These are phyloP conservation scores for Ametastegia equiseti DNA, from an alignment of 2,888 invertebrate species.

Conservation along the genomic window DNA sequence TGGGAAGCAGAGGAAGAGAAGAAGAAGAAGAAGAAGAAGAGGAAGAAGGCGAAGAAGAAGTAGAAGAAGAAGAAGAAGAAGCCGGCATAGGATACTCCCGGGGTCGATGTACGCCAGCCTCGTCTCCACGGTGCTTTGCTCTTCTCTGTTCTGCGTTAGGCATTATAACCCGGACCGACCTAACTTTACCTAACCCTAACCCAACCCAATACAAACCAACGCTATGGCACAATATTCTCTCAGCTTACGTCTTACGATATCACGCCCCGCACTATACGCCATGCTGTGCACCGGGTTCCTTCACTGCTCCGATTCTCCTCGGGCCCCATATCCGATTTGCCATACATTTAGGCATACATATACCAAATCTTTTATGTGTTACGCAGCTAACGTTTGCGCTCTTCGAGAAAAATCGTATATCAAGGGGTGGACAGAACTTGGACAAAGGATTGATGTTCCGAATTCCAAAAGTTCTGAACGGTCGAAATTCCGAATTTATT, in stretches of 20 bases:
- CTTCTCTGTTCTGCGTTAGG: conserved; percentile 48
- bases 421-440: too few relatives aligned
- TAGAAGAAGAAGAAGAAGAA: too few relatives aligned
- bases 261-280: conserved; percentile 3
- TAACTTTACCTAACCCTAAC: conserved; percentile 31
- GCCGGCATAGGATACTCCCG: conserved; percentile 66
- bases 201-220: conserved; percentile 12
- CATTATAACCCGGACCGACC: conserved; percentile 33
- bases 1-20: too few relatives aligned
- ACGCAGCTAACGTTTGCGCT: too few relatives aligned
- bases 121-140: conserved; percentile 56
- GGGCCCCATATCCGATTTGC: neutral
- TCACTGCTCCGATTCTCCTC: neutral
- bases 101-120: conserved; percentile 68
- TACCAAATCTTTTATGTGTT: neutral
- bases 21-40: too few relatives aligned
- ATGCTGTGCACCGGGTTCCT: neutral
- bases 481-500: too few relatives aligned
- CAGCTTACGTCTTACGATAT: conserved; percentile 36
- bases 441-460: too few relatives aligned
- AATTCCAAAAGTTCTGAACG: too few relatives aligned
- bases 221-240: conserved; percentile 1
- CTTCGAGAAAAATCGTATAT: too few relatives aligned
- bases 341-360: neutral
- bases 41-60: too few relatives aligned